Percentiles rank a stretch among this genome's conserved stretches.
Evolutionary conservation across 2,113 vertebrate genomes (phyloP).

Genomic region (Urocolius indicus): DNA sequence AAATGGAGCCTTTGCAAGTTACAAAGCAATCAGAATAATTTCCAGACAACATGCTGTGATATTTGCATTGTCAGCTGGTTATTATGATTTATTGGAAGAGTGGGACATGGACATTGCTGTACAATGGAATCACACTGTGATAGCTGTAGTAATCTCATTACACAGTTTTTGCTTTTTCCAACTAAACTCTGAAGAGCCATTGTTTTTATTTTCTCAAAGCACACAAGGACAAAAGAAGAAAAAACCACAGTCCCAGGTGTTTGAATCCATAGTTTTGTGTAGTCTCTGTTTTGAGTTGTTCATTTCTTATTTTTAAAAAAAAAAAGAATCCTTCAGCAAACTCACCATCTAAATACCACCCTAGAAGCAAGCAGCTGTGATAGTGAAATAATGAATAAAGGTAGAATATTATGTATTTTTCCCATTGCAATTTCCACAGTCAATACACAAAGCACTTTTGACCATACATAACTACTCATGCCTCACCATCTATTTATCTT

Average conservation of each 20-base stretch:
- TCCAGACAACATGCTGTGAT: not conserved
- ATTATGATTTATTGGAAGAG: constrained; percentile 29
- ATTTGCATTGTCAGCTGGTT: constrained; percentile 61
- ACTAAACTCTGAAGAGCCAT: not conserved
- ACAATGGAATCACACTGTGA: not conserved
- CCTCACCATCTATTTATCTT: not conserved
- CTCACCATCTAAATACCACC: not conserved
- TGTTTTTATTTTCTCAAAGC: not conserved
- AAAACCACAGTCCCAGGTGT: not conserved
- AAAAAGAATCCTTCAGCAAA: not conserved
- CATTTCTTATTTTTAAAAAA: not conserved
- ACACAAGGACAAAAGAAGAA: not conserved
- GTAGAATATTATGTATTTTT: not conserved
- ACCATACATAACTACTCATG: not conserved
- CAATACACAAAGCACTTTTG: not conserved
- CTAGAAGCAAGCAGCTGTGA: not conserved
- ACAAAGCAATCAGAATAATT: constrained; percentile 16
- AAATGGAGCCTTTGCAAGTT: not conserved
- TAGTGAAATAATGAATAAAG: not conserved
- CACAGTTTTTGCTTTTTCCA: constrained; percentile 21
- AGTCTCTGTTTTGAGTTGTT: not conserved
- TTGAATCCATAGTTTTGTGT: not conserved
- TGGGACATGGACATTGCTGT: not conserved
- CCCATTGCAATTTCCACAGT: not conserved
- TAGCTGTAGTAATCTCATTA: not conserved